Percentiles rank a stretch among this genome's conserved stretches.
Conservation (phyloP, 2,797 vertebrate species). For the Helarctos malayanus region DNA sequence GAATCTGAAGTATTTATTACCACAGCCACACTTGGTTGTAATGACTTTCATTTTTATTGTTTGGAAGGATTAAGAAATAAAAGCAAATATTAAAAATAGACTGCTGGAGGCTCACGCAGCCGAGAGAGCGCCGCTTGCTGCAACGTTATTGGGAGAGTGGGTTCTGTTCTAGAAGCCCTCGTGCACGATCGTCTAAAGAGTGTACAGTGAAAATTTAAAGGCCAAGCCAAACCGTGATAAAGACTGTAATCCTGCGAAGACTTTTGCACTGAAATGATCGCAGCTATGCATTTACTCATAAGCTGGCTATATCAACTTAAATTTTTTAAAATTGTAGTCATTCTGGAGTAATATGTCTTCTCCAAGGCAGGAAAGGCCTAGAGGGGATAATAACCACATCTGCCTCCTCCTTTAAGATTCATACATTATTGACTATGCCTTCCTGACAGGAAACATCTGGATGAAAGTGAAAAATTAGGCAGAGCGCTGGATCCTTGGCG, state of each 20-base stretch:
- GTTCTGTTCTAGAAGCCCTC: slow-evolving; percentile 74
- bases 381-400: slow-evolving; percentile 72
- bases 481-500: not conserved
- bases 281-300: slow-evolving; percentile 46
- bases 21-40: slow-evolving; percentile 85
- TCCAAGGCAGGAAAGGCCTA: slow-evolving; percentile 53
- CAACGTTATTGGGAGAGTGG: slow-evolving; percentile 71
- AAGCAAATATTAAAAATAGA: slow-evolving; percentile 86
- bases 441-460: slow-evolving; percentile 82
- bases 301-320: slow-evolving; percentile 54
- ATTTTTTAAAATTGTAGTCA: slow-evolving; percentile 67
- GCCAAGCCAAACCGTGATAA: not conserved
- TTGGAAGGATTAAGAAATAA: slow-evolving; percentile 87
- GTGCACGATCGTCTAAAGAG: slow-evolving; percentile 8
- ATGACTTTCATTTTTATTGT: slow-evolving; percentile 87
- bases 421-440: slow-evolving; percentile 74
- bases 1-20: slow-evolving; percentile 86
- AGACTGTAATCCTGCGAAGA: slow-evolving; percentile 57
- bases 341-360: slow-evolving; percentile 68
- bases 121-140: slow-evolving; percentile 80
- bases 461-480: slow-evolving; percentile 73
- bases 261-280: not conserved
- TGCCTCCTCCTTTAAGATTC: slow-evolving; percentile 70
- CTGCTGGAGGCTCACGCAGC: slow-evolving; percentile 71
- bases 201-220: slow-evolving; percentile 56